A percentile compares a stretch with the other conserved stretches of the same genome.
Conservation (phyloP, 2,113 vertebrate species). For the Peromyscus polionotus region DNA sequence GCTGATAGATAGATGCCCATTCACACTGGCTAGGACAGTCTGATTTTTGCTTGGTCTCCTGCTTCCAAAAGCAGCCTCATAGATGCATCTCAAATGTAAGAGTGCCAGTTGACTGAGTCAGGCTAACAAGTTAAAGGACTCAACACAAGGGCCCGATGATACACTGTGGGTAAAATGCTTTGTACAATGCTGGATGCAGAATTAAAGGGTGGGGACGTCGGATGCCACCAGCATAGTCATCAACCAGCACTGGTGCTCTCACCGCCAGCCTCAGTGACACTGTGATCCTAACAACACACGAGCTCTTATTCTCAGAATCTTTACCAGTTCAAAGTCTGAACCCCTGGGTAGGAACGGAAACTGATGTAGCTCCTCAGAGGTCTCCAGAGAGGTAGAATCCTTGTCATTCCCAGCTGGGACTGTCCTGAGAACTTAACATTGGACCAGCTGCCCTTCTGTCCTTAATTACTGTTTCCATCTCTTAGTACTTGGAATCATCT, state of each 20-base stretch:
- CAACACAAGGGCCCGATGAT: background rate
- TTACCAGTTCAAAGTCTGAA: constrained; percentile 20
- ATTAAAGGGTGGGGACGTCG: background rate
- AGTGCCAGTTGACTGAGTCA: background rate
- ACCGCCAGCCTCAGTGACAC: background rate
- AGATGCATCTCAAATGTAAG: background rate
- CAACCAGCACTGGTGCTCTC: background rate
- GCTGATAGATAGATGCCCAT: background rate
- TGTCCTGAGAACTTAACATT: background rate
- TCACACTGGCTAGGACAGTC: background rate
- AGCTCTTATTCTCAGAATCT: background rate
- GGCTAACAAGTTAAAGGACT: background rate
- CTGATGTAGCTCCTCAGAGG: background rate
- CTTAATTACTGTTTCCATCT: background rate
- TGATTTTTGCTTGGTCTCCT: background rate
- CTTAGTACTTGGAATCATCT: background rate
- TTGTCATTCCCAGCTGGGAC: background rate
- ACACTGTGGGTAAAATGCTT: background rate
- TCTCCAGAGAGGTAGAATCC: background rate
- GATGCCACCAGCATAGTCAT: background rate
- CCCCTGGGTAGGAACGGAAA: background rate
- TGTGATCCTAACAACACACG: background rate
- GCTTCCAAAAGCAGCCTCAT: background rate
- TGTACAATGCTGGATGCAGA: background rate
- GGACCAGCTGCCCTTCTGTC: background rate